Evolutionary conservation across 2,888 invertebrate genomes (phyloP).

Genomic region (Thysanoteuthis rhombus): DNA sequence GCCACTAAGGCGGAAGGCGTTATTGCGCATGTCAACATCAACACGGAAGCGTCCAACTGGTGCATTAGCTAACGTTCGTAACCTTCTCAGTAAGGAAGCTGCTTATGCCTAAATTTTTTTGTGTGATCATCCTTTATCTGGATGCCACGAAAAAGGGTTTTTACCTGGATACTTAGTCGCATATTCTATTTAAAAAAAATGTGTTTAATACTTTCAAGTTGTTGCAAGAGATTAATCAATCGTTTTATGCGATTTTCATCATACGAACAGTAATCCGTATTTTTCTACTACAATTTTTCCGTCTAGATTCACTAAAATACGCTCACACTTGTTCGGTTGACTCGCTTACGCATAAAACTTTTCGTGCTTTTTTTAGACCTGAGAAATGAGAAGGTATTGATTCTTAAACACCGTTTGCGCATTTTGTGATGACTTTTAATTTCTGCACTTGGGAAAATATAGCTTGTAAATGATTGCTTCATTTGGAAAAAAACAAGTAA

Average conservation of each 20-base stretch:
- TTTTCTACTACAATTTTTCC: background rate
- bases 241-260: background rate
- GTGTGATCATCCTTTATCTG: background rate
- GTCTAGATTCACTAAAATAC: background rate
- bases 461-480: too few species aligned
- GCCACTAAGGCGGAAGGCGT: background rate
- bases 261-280: background rate
- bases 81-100: background rate
- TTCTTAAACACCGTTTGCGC: too few species aligned
- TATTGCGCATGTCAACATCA: background rate
- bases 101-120: background rate
- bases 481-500: too few species aligned
- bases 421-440: background rate
- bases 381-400: background rate
- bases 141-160: background rate
- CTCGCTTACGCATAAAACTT: background rate
- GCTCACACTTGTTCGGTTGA: background rate
- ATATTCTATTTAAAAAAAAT: background rate
- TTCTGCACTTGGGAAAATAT: too few species aligned
- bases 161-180: background rate
- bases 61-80: background rate
- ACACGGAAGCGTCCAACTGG: background rate
- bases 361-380: background rate
- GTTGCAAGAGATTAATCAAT: background rate
- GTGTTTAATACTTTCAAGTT: background rate